Evolutionary conservation across 1,140 invertebrate genomes (phyloP).

Genomic region (Drosophila sucinea): DNA sequence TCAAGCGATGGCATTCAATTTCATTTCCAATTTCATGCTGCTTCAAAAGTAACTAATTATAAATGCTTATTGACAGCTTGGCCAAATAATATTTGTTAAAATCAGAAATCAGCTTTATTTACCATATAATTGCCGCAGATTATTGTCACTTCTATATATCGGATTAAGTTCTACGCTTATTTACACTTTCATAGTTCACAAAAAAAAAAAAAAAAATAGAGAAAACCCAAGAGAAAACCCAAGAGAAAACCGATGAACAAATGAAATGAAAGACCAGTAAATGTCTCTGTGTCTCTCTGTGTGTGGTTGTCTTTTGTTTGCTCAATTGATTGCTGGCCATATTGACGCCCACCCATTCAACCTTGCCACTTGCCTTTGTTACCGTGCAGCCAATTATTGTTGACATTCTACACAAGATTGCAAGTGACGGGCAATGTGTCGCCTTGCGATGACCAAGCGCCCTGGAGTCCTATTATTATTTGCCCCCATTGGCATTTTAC

Average conservation of each 20-base stretch:
- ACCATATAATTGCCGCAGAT: conserved; percentile 55
- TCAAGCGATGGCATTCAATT: conserved; percentile 3
- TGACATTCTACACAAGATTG: conserved; percentile 58
- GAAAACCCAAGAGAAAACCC: conserved; percentile 50
- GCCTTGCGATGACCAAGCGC: conserved; percentile 17
- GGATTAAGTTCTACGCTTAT: conserved; percentile 42
- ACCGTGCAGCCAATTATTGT: conserved; percentile 69
- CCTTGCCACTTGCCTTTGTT: conserved; percentile 51
- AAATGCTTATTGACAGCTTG: conserved; percentile 20
- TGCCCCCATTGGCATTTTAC: conserved; percentile 25
- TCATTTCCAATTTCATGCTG: not conserved
- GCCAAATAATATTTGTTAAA: conserved; percentile 10
- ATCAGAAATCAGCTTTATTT: conserved; percentile 59
- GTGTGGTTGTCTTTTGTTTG: conserved; percentile 57
- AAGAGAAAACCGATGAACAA: conserved; percentile 30
- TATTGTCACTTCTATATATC: conserved; percentile 42
- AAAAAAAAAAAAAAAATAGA: not conserved
- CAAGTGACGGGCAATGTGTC: conserved; percentile 41
- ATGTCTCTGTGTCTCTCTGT: conserved; percentile 2
- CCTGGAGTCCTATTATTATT: conserved; percentile 30
- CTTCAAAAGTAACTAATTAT: conserved; percentile 9
- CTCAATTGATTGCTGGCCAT: conserved; percentile 66
- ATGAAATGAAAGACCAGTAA: conserved; percentile 36
- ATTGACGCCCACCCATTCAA: conserved; percentile 24
- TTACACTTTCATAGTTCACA: conserved; percentile 53